phyloP scores from a whole-genome alignment of 2,113 vertebrate genomes.

The Rhinopomastus cyanomelas region DNA sequence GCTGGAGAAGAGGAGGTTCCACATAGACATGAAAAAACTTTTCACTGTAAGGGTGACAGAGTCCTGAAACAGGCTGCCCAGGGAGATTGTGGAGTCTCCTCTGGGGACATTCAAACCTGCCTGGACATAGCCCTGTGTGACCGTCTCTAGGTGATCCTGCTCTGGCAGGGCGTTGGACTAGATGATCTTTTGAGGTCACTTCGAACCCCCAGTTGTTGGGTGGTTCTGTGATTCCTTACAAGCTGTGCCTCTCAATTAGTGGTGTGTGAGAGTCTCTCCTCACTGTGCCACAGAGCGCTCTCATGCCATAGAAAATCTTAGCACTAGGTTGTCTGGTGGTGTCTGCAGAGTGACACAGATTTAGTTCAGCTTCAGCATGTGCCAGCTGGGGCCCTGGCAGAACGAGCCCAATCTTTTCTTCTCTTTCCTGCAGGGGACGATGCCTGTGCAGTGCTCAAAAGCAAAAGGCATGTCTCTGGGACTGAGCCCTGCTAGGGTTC shows the following conservation, averaged over 20 bases:
- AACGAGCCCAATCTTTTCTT: conserved; percentile 40
- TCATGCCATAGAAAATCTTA: not conserved
- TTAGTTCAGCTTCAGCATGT: conserved; percentile 53
- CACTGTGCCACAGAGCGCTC: conserved; percentile 32
- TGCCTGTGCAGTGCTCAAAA: not conserved
- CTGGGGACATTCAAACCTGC: too few species aligned
- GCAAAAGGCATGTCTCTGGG: conserved; percentile 6
- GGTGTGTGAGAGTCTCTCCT: not conserved
- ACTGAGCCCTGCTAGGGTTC: conserved; percentile 2
- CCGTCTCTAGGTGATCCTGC: too few species aligned
- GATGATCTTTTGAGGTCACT: too few species aligned
- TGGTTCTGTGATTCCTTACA: not conserved
- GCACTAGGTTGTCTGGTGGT: conserved; percentile 21
- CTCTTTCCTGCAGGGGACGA: not conserved
- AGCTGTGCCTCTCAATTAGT: conserved; percentile 61
- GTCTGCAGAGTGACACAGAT: conserved; percentile 26
- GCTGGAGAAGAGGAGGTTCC: too few species aligned
- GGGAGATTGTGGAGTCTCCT: too few species aligned
- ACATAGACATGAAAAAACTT: too few species aligned
- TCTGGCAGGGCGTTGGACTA: too few species aligned
- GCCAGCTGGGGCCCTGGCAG: conserved; percentile 54
- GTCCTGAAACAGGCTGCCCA: too few species aligned
- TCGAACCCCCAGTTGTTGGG: too few species aligned
- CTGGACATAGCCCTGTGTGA: too few species aligned
- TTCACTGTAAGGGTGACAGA: too few species aligned